A percentile compares a stretch with the other conserved stretches of the same genome.
These are phyloP conservation scores for Acanthoscelides obtectus DNA, from an alignment of 2,888 invertebrate species.

Conservation along the genomic window DNA sequence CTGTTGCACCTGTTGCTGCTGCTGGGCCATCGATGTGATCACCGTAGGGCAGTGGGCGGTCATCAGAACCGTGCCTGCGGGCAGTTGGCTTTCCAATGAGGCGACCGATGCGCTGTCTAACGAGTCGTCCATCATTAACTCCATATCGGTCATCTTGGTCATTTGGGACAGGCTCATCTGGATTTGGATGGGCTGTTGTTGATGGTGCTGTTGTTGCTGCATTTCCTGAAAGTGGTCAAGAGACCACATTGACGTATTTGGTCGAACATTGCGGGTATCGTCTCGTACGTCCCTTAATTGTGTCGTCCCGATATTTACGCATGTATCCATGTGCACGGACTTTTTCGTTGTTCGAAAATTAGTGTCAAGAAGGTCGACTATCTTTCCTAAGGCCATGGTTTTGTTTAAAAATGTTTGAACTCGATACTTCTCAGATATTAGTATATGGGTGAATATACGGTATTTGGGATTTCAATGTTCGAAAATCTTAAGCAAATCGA, in stretches of 20 bases:
- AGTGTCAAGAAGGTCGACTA: too few species aligned
- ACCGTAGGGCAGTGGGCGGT: not conserved
- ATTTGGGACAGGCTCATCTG: constrained; percentile 50
- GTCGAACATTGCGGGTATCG: not conserved
- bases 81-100: not conserved
- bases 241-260: not conserved
- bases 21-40: constrained; percentile 45
- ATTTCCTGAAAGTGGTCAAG: not conserved
- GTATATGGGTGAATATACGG: too few species aligned
- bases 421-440: too few species aligned
- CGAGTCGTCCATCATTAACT: constrained; percentile 71
- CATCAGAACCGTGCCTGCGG: not conserved
- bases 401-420: too few species aligned
- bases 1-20: constrained; percentile 43
- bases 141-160: constrained; percentile 59
- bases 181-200: not conserved
- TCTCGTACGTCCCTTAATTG: not conserved
- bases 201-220: not conserved
- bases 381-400: too few species aligned
- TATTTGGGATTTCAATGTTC: too few species aligned
- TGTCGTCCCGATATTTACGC: not conserved
- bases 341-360: not conserved
- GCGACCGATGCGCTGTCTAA: constrained; percentile 52
- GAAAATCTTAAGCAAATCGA: too few species aligned
- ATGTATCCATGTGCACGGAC: not conserved